Evolutionary conservation across 2,113 vertebrate genomes (phyloP).

Genomic region (Callocephalon fimbriatum): DNA sequence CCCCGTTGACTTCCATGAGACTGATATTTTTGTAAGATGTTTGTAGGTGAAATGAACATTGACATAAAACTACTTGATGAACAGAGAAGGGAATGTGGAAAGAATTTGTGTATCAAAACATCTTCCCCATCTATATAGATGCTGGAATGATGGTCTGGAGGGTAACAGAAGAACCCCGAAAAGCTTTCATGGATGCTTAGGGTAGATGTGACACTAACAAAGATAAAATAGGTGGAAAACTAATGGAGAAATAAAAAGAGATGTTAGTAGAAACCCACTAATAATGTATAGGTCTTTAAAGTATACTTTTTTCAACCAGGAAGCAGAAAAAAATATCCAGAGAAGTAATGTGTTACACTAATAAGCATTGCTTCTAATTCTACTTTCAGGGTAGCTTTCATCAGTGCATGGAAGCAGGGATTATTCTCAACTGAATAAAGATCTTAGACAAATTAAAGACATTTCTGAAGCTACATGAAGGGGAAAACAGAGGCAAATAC

Average conservation of each 20-base stretch:
- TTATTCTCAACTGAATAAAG: not conserved
- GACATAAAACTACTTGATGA: not conserved
- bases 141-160: not conserved
- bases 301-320: not conserved
- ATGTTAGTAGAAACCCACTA: not conserved
- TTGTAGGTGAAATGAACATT: not conserved
- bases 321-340: not conserved
- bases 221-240: not conserved
- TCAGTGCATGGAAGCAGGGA: not conserved
- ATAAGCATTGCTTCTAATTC: not conserved
- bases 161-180: not conserved
- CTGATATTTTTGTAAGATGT: not conserved
- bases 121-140: not conserved
- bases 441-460: not conserved
- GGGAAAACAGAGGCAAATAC: not conserved
- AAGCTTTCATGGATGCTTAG: not conserved
- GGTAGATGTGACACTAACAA: not conserved
- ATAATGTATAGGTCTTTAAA: not conserved
- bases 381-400: not conserved
- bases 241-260: not conserved
- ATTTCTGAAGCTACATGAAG: not conserved
- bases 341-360: not conserved
- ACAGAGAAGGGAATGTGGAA: not conserved
- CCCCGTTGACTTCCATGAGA: not conserved
- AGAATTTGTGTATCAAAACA: not conserved